Conservation (phyloP, 2,888 invertebrate species). For the Apoda limacodes region DNA sequence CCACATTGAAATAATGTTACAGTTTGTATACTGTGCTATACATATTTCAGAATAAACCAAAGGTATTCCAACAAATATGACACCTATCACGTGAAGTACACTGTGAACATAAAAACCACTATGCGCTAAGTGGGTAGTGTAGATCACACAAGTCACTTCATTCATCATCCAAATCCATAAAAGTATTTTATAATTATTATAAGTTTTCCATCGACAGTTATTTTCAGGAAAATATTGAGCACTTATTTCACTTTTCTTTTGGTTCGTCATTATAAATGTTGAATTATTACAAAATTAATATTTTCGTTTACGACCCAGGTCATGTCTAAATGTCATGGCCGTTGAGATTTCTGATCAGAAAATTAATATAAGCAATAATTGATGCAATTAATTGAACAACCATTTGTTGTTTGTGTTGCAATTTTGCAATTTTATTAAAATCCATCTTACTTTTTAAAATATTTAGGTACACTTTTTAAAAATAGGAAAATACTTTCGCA, state of each 20-base stretch:
- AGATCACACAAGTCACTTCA: slow-evolving; percentile 35
- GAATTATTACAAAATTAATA: no score
- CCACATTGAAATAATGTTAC: slow-evolving; percentile 43
- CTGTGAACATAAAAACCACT: slow-evolving; percentile 38
- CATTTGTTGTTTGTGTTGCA: no score
- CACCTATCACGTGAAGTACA: slow-evolving; percentile 28
- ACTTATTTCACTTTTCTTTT: slow-evolving; percentile 20
- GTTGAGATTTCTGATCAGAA: no score
- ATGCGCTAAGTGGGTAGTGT: slow-evolving; percentile 38
- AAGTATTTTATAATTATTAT: slow-evolving; percentile 35
- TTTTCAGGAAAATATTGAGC: slow-evolving; percentile 25
- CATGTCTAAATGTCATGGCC: no score
- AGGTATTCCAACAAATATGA: slow-evolving; percentile 49
- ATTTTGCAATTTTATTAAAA: no score
- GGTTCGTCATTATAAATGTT: slow-evolving; percentile 11
- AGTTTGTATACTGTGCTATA: slow-evolving; percentile 51
- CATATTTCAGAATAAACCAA: slow-evolving; percentile 53
- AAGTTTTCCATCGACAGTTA: slow-evolving; percentile 38
- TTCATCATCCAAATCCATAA: slow-evolving; percentile 53
- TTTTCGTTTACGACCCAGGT: no score
- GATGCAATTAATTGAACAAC: no score
- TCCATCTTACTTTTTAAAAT: no score
- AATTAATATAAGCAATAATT: no score
- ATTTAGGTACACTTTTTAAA: no score
- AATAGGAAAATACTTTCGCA: no score